Base-by-base conservation (phyloP, 2,113 vertebrate genomes). In the Seriola aureovittata region DNA sequence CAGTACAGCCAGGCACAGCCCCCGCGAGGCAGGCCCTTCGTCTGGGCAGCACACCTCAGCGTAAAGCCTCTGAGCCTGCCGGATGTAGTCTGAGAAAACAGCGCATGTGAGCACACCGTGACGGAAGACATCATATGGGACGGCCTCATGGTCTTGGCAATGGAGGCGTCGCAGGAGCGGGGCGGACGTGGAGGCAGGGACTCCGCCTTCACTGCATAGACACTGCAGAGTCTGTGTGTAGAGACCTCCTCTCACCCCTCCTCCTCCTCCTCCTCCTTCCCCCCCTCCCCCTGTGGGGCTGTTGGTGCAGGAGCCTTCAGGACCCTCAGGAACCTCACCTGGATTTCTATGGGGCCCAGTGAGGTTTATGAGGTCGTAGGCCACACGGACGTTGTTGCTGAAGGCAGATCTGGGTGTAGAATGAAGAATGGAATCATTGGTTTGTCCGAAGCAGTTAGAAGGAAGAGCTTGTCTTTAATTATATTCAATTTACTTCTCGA, bases 121-220 rank as follows among this genome's bases (percentile, higher is more conserved):
- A 1, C 97, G 96, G 93, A 99, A 99, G 59, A 99, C 91, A 1
- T 96, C 96, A 1, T 97, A 97, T 0, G 97, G 97, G 60, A 99
- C 97, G 0, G 95, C 96, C 88, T 99, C 98, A 4, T 99, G 96
- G 88, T 98, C 97, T 0, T 96, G 97, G 85, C 98, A 98, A 13
- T 94, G 94, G 62, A 99, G 94, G 17, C 96, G 96, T 1, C 60
- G 93, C 65, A 99, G 95, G 23, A 99, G 94, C 0, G 96, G 96
- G 0, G 95, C 91, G 0, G 94, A 93, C 0, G 95, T 95, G 50
- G 95, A 95, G 9, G 95, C 95, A 0, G 97, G 96, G 1, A 96
- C 95, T 0, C 93, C 95, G 0, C 96, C 95, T 0, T 96, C 96
- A 3, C 94, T 94, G 93, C 97, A 98, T 64, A 99, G 91, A 21